Percentiles rank a stretch among this genome's conserved stretches.
Conservation (phyloP, 2,888 invertebrate genomes). For the Leucozona laternaria region DNA sequence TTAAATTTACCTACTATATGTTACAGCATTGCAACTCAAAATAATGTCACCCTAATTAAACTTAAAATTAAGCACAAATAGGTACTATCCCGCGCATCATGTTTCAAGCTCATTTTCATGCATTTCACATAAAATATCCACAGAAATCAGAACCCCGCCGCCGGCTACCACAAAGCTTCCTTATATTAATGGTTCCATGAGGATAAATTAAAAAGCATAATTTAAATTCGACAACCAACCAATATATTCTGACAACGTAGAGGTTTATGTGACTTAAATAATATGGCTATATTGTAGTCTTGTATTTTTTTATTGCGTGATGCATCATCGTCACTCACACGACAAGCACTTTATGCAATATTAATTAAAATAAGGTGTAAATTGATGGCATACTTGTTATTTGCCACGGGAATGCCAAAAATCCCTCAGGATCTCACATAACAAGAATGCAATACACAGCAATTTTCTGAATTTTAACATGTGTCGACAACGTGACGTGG, state of each 20-base stretch:
- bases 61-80: conserved; percentile 1
- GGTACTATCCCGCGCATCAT: not conserved
- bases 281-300: not conserved
- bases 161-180: conserved; percentile 23
- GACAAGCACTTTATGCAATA: conserved; percentile 42
- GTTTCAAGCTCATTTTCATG: conserved; percentile 4
- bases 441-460: conserved; percentile 27
- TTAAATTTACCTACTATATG: not conserved
- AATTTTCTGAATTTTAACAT: conserved; percentile 31
- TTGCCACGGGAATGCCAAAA: conserved; percentile 28
- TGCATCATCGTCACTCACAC: conserved; percentile 22
- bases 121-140: not conserved
- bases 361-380: conserved; percentile 59
- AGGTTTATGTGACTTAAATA: conserved; percentile 7
- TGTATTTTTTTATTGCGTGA: not conserved
- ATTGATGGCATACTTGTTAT: conserved; percentile 46
- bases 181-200: conserved; percentile 13
- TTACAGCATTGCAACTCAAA: not conserved
- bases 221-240: conserved; percentile 47
- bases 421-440: conserved; percentile 38
- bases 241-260: not conserved
- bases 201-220: conserved; percentile 60
- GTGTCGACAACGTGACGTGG: not conserved
- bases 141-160: conserved; percentile 46
- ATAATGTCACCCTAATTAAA: not conserved